Evolutionary conservation across 2,888 invertebrate genomes (phyloP).

Genomic region (Cataglyphis albicans): DNA sequence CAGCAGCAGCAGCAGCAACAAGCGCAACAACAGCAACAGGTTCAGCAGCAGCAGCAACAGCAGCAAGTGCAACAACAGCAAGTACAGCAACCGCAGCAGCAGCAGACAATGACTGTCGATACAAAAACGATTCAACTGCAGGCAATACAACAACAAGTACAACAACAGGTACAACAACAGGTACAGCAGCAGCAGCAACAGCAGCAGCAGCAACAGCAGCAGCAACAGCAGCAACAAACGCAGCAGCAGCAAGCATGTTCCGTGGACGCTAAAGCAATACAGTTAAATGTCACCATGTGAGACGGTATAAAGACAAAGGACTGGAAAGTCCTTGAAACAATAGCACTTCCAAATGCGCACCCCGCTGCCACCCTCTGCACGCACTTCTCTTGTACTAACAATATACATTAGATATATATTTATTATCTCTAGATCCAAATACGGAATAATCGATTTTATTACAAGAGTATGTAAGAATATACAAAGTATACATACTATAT

Average conservation of each 20-base stretch:
- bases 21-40: slow-evolving; percentile 76
- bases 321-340: slow-evolving; percentile 80
- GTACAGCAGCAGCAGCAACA: slow-evolving; percentile 83
- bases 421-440: slow-evolving; percentile 85
- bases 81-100: slow-evolving; percentile 84
- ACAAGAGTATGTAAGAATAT: slow-evolving; percentile 84
- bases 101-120: slow-evolving; percentile 82
- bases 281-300: slow-evolving; percentile 86
- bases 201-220: slow-evolving; percentile 79
- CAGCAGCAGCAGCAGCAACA: slow-evolving; percentile 83
- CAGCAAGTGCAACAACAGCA: slow-evolving; percentile 79
- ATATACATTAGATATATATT: slow-evolving; percentile 85
- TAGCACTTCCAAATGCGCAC: slow-evolving; percentile 83
- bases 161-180: slow-evolving; percentile 84
- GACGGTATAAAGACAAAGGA: slow-evolving; percentile 81
- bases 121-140: slow-evolving; percentile 80
- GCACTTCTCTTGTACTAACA: slow-evolving; percentile 86
- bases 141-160: slow-evolving; percentile 82
- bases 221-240: slow-evolving; percentile 82
- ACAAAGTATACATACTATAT: slow-evolving; percentile 84
- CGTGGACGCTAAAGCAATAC: slow-evolving; percentile 86
- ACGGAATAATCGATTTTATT: slow-evolving; percentile 85
- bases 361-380: slow-evolving; percentile 86
- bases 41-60: slow-evolving; percentile 81
- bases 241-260: slow-evolving; percentile 83